phyloP scores from a whole-genome alignment of 2,797 vertebrate species.

The Austrolebias charrua region DNA sequence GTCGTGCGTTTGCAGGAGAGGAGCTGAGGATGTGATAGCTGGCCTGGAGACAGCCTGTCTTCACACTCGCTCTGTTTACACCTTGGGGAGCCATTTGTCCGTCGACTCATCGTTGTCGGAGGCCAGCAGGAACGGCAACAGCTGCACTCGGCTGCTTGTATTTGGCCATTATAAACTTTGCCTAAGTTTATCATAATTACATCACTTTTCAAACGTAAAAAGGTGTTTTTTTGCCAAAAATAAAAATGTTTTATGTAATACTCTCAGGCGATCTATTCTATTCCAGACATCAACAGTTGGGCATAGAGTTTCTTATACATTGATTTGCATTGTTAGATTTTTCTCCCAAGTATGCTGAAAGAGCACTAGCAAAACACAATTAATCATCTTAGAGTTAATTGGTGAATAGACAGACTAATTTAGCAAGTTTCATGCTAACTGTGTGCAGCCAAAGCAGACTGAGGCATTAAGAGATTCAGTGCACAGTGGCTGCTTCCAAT shows the following conservation, averaged over 20 bases:
- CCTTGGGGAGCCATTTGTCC: constrained; percentile 76
- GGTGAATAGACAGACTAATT: constrained; percentile 73
- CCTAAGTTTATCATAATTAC: neutral
- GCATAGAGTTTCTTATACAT: constrained; percentile 13
- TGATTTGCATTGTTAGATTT: constrained; percentile 15
- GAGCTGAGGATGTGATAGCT: constrained; percentile 68
- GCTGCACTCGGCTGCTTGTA: constrained; percentile 40
- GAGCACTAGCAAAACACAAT: constrained; percentile 63
- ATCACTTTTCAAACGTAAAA: neutral
- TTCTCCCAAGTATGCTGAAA: constrained; percentile 22
- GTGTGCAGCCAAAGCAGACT: constrained; percentile 63
- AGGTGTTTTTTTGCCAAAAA: constrained; percentile 1
- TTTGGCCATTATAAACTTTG: constrained; percentile 22
- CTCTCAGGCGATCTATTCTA: constrained; percentile 28
- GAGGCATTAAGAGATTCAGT: constrained; percentile 62
- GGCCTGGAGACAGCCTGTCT: constrained; percentile 77
- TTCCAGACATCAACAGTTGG: constrained; percentile 10
- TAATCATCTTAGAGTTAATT: constrained; percentile 75
- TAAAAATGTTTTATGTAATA: neutral
- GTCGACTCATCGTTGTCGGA: constrained; percentile 67
- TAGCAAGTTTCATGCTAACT: constrained; percentile 71
- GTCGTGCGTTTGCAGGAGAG: constrained; percentile 46
- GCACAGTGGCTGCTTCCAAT: constrained; percentile 72
- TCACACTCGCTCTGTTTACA: constrained; percentile 78
- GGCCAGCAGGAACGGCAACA: constrained; percentile 58